Evolutionary conservation across 2,888 invertebrate species (phyloP).

Genomic region (Rosalia funebris): DNA sequence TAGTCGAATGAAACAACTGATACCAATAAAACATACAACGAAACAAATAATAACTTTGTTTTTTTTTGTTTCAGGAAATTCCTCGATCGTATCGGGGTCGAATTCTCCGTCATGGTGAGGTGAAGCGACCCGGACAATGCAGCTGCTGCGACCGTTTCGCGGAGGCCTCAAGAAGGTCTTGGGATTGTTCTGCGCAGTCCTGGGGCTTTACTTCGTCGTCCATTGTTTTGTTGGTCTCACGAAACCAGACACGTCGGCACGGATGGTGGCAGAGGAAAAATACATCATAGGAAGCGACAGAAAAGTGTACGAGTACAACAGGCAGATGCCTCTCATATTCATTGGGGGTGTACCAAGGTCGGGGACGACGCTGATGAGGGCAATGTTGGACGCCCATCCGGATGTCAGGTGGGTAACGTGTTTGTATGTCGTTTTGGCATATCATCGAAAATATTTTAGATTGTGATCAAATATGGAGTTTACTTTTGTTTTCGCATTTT

Average conservation of each 20-base stretch:
- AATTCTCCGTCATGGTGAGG: conserved; percentile 34
- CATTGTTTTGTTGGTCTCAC: conserved; percentile 33
- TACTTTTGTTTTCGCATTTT: too few species aligned
- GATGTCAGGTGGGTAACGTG: conserved; percentile 83
- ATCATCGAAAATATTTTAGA: too few species aligned
- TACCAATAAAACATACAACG: too few species aligned
- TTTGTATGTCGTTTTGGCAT: too few species aligned
- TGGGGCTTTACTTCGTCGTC: conserved; percentile 38
- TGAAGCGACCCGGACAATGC: conserved; percentile 41
- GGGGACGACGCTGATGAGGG: conserved; percentile 96
- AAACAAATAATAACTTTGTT: too few species aligned
- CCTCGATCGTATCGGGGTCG: neutral
- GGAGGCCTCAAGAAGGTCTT: conserved; percentile 45
- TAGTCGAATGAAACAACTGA: too few species aligned
- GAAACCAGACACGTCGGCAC: conserved; percentile 39
- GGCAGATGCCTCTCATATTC: conserved; percentile 93
- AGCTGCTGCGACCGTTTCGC: conserved; percentile 46
- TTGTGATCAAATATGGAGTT: too few species aligned
- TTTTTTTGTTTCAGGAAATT: neutral
- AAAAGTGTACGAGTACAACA: conserved; percentile 79
- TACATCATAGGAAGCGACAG: conserved; percentile 72
- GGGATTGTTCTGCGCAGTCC: conserved; percentile 36
- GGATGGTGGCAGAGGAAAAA: conserved; percentile 65
- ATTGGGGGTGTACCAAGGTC: conserved; percentile 98
- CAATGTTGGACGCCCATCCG: conserved; percentile 98